Conservation (phyloP, 2,113 vertebrate genomes). For the Neodontobutis hainanensis region DNA sequence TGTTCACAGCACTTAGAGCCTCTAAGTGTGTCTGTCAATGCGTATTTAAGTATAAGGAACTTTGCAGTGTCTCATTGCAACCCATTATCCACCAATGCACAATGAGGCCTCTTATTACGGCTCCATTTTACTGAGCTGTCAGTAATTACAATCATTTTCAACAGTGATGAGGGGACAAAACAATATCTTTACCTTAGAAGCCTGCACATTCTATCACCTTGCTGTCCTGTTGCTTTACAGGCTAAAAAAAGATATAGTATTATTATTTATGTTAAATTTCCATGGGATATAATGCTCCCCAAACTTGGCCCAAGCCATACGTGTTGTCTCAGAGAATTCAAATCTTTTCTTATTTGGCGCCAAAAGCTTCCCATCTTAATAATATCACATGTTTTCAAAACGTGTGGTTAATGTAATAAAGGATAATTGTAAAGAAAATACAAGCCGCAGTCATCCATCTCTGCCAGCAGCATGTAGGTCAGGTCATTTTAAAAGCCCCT, state of each 20-base stretch:
- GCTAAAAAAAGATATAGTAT: no score
- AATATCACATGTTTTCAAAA: neutral
- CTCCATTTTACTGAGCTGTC: constrained; percentile 17
- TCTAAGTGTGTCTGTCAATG: constrained; percentile 35
- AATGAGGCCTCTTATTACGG: constrained; percentile 35
- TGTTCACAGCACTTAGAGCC: constrained; percentile 24
- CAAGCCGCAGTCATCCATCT: constrained; percentile 11
- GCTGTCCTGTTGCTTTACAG: no score
- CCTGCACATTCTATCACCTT: no score
- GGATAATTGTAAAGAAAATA: constrained; percentile 6
- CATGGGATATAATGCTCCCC: no score
- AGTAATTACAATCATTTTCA: constrained; percentile 35
- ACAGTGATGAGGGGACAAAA: neutral
- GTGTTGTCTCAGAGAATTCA: no score
- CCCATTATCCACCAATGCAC: constrained; percentile 19
- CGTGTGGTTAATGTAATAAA: neutral
- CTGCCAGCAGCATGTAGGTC: constrained; percentile 38
- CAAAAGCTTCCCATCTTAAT: no score
- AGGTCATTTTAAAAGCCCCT: constrained; percentile 33
- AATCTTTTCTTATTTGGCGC: no score
- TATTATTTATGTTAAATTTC: no score
- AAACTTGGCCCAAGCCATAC: no score
- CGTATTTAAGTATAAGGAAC: constrained; percentile 29
- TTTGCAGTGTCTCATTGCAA: constrained; percentile 17
- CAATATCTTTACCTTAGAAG: neutral